Conservation (phyloP, 2,888 invertebrate species). For the Drosophila greeni region DNA sequence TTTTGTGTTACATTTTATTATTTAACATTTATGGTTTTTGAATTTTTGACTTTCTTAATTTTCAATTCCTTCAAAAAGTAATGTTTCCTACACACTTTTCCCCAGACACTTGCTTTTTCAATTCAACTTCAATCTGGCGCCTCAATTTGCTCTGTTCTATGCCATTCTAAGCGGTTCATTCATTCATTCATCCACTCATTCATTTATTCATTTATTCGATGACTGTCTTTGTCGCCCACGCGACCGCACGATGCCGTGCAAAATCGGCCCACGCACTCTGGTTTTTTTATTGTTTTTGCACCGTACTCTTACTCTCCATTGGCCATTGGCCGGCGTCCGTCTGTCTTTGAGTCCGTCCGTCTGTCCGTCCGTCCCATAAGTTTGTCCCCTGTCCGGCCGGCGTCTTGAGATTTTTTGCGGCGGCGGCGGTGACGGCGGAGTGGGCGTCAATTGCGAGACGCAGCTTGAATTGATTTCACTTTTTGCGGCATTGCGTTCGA, state of each 20-base stretch:
- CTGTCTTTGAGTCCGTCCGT: conserved; percentile 3
- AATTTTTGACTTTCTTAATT: neutral
- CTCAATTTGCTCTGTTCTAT: conserved; percentile 3
- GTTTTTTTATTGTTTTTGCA: neutral
- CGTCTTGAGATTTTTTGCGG: conserved; percentile 23
- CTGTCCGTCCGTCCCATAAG: neutral
- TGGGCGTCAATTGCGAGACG: conserved; percentile 66
- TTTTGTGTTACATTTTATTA: neutral
- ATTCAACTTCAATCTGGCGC: conserved; percentile 9
- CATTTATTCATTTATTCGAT: conserved; percentile 25
- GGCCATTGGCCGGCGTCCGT: conserved; percentile 16
- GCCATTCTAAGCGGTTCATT: neutral
- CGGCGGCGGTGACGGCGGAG: conserved; percentile 3
- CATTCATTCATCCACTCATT: conserved; percentile 6
- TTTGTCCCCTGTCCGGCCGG: conserved; percentile 19
- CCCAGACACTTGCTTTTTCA: conserved; percentile 1
- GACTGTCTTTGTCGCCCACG: conserved; percentile 32
- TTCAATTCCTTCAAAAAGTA: neutral
- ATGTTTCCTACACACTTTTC: neutral
- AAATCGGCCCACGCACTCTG: conserved; percentile 33
- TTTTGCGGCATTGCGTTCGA: conserved; percentile 46
- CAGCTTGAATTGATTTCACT: conserved; percentile 69
- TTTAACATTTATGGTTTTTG: neutral
- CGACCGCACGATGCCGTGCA: conserved; percentile 26
- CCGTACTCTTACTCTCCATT: neutral